Conservation (phyloP, 2,797 vertebrate species). For the Syngnathus rostellatus region DNA sequence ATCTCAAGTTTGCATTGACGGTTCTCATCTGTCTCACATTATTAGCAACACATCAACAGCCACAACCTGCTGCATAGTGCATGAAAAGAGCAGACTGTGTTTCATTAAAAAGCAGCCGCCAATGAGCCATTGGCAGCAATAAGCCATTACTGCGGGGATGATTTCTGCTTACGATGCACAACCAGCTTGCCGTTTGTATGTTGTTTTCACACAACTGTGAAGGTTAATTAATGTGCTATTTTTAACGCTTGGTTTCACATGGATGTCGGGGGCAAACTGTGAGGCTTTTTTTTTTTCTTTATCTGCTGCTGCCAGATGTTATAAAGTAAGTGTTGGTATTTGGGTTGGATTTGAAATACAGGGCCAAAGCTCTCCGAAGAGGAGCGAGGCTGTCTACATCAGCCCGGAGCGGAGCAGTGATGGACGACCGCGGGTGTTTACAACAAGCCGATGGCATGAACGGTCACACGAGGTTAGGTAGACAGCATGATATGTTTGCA, state of each 20-base stretch:
- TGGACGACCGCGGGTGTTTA: constrained; percentile 32
- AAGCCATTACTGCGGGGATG: neutral
- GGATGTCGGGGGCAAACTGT: neutral
- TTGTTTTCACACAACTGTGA: constrained; percentile 7
- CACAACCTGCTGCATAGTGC: constrained; percentile 2
- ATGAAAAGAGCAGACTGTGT: neutral
- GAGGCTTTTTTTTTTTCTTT: neutral
- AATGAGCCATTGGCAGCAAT: neutral
- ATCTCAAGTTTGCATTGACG: neutral
- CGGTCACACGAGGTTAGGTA: neutral
- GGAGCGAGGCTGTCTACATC: constrained; percentile 17
- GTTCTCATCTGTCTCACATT: neutral
- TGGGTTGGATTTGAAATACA: neutral
- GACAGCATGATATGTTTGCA: neutral
- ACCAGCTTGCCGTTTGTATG: neutral
- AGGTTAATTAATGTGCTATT: constrained; percentile 7
- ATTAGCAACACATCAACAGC: neutral
- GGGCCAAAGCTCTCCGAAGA: constrained; percentile 11
- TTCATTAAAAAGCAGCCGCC: constrained; percentile 4
- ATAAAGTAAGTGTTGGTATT: constrained; percentile 8
- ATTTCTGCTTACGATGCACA: neutral
- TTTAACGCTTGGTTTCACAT: constrained; percentile 8
- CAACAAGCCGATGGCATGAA: constrained; percentile 4
- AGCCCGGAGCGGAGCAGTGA: constrained; percentile 19
- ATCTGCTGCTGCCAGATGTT: constrained; percentile 8